Evolutionary conservation across 2,888 invertebrate species (phyloP), one percentile per base, ranked within the genome.

Genomic region (Amphipoea lucens): DNA sequence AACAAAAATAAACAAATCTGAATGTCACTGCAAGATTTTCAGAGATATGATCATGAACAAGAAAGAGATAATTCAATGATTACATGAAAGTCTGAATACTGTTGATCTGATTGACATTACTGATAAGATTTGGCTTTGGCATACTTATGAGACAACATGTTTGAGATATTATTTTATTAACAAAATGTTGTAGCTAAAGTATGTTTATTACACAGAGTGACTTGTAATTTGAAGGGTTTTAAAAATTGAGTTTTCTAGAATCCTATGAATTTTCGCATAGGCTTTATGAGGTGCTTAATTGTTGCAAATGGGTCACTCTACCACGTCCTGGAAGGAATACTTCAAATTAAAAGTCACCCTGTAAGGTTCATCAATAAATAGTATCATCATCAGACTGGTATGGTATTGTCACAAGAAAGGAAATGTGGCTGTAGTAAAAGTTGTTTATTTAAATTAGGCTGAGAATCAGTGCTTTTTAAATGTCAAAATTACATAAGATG

Each of bases 51-150:
- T 17, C 45, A 40, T 67, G 23, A 69, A 62, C 20, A 67, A 70
- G 17, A 48, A 7, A 51, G 42, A 74, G 65, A 66, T 42, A 81
- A 45, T n/a, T 12, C 42, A 70, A 81, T 84, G 69, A 70, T 72
- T 62, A 48, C 40, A 78, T 54, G 23, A 63, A 69, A 68, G 5
- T 51, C 3, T 14, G 1, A 82, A 45, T 76, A 68, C 54, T 23
- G 62, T 54, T 74, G 54, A 73, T 79, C 9, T 20, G 42, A 71
- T 84, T 80, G 67, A 67, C 42, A 67, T 68, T 9, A 57, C 48
- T 81, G 83, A 83, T 83, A 85, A 81, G 62, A 66, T 48, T 73
- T 54, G 62, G 3, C 54, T 48, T 73, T 54, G 62, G 3, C 54
- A 69, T 83, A 73, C 60, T 81, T 14, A 17, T 36, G 36, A 54